Base-by-base conservation (phyloP, 2,888 invertebrate genomes). In the Melanophora roralis region DNA sequence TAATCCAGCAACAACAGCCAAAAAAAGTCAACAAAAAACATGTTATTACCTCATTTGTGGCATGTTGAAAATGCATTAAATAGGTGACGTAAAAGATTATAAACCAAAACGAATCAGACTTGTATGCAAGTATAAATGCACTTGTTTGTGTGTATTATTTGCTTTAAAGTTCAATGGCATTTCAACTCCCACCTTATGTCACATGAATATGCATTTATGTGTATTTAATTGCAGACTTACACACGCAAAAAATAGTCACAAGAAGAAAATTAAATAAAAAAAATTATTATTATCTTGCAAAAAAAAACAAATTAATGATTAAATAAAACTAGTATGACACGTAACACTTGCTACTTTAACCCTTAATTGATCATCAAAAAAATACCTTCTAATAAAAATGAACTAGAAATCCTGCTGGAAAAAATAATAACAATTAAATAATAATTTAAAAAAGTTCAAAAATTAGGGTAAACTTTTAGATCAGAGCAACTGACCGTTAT, bases 81-180 rank as follows among this genome's bases (percentile, higher is more conserved):
- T 23, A 62, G 49, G 60, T 79, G 69, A 74, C 47, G 69, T 65
- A 60, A 74, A 78, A 43, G 16, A 43, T 36, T 9, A 12, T 14
- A 12, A 60, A 43, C 21, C 51, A 53, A 34, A 45, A 55, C 5
- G 38, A 57, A 7, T 14, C 51, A 27, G 36, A 60, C 71, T 40
- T 23, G 21, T 57, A 43, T 19, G 53, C 55, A 47, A 72, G 38
- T 8, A 40, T 32, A 43, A 43, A 27, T 49, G 1, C 4, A 11
- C 16, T 32, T 27, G 1, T 12, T 16, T 27, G 0, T 49, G 38
- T 45, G 27, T 27, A 19, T 9, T 59, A 27, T 71, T 19, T 47
- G 27, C 6, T 47, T 32, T 71, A 80, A 76, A 80, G 76, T 80
- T 80, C 80, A 80, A 76, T 80, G 80, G 76, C 80, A 80, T 34